Base-by-base conservation (phyloP, 2,113 vertebrate genomes). In the Xenopus borealis region DNA sequence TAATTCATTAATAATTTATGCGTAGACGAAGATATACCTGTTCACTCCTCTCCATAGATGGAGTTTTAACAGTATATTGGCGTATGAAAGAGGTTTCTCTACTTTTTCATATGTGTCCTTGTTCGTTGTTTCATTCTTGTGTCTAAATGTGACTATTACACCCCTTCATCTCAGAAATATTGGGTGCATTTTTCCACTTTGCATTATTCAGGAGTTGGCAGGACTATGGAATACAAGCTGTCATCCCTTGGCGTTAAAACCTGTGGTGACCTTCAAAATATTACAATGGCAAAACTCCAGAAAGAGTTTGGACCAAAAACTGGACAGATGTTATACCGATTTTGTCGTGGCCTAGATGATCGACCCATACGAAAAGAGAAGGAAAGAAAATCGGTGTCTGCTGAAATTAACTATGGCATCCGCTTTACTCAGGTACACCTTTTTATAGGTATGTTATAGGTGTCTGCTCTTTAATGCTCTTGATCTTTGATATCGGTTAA, bases 321-420 rank as follows among this genome's bases (percentile, higher is more conserved):
- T 1, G 97, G 97, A 68, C 95, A 97, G 23, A 98, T 94, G 61
- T 90, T 99, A 8, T 98, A 95, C 81, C 94, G 96, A 70, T 98
- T 98, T 83, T 97, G 95, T 82, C 90, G 96, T 71, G 97, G 97
- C 33, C 89, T 98, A 78, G 97, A 99, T 70, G 97, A 98, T 74
- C 87, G 97, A 59, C 96, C 94, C 0, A 94, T 99, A 75, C 92
- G 94, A 82, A 94, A 92, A 47, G 94, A 98, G 80, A 98, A 95
- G 83, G 93, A 96, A 79, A 94, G 97, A 72, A 99, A 98, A 84
- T 98, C 97, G 10, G 89, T 99, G 82, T 99, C 97, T 12, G 97
- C 97, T 16, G 97, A 98, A 83, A 98, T 99, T 89, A 99, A 99
- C 86, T 99, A 99, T 85, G 97, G 97, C 78, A 98, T 99, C 80